These are phyloP conservation scores for Philonicus albiceps DNA, from an alignment of 2,888 invertebrate genomes.

Conservation along the genomic window DNA sequence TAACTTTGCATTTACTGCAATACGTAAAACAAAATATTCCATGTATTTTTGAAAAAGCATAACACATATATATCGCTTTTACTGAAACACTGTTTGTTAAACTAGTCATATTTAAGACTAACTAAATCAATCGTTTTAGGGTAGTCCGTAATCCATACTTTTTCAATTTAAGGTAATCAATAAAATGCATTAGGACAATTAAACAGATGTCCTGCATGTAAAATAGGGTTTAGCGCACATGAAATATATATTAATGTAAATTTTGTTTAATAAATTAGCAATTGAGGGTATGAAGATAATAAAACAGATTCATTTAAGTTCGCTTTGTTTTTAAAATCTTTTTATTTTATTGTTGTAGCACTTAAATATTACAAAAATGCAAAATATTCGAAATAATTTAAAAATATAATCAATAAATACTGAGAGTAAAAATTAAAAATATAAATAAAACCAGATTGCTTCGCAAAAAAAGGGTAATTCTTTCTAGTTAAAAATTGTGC, in stretches of 20 bases:
- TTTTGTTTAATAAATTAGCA: neutral
- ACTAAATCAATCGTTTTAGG: neutral
- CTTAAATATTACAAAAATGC: constrained; percentile 23
- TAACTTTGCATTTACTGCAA: neutral
- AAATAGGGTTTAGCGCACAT: neutral
- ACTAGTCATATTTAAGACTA: neutral
- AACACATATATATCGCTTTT: neutral
- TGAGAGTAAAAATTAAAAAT: neutral
- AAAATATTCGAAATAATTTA: constrained; percentile 4
- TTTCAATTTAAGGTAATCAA: neutral
- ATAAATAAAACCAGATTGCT: neutral
- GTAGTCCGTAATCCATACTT: neutral
- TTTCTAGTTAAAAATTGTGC: constrained; percentile 4
- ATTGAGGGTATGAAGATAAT: neutral
- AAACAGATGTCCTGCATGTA: neutral
- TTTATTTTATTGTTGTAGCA: constrained; percentile 12
- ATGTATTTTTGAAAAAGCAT: neutral
- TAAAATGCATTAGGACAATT: neutral
- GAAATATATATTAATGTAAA: neutral
- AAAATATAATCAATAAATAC: neutral
- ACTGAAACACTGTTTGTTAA: neutral
- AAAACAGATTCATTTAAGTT: neutral
- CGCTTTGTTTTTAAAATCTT: neutral
- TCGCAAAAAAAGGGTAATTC: neutral
- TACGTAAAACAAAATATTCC: neutral